Evolutionary conservation across 2,888 invertebrate genomes (phyloP).

Genomic region (Pseudoips prasinana): DNA sequence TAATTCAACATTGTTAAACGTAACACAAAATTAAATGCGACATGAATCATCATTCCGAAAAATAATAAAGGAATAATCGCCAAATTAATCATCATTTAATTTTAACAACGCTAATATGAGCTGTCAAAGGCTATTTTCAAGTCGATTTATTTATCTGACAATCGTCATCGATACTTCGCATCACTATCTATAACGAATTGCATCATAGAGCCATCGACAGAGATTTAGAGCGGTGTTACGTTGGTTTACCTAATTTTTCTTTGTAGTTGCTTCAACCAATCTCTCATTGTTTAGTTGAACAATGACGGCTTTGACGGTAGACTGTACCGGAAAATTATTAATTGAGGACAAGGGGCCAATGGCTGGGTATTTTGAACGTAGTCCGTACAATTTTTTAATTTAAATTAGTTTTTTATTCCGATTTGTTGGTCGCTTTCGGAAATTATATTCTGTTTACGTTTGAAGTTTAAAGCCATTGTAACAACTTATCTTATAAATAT

Average conservation of each 20-base stretch:
- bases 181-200: constrained; percentile 47
- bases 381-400: too few relatives aligned
- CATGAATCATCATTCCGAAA: background rate
- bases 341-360: constrained; percentile 46
- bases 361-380: constrained; percentile 23
- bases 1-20: too few relatives aligned
- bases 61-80: constrained; percentile 17
- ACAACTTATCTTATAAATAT: too few relatives aligned
- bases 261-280: constrained; percentile 50
- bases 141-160: background rate
- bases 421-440: too few relatives aligned
- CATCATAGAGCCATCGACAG: constrained; percentile 52
- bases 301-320: constrained; percentile 48
- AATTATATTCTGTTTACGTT: too few relatives aligned
- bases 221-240: constrained; percentile 59
- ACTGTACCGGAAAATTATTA: constrained; percentile 55
- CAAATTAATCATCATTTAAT: constrained; percentile 12
- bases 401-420: too few relatives aligned
- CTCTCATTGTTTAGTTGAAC: constrained; percentile 59
- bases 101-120: constrained; percentile 10
- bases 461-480: too few relatives aligned
- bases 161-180: constrained; percentile 31
- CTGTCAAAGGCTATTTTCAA: constrained; percentile 9
- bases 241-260: constrained; percentile 67
- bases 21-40: too few relatives aligned